Conservation (phyloP, 1,140 invertebrate species). For the Charaxes varanes region DNA sequence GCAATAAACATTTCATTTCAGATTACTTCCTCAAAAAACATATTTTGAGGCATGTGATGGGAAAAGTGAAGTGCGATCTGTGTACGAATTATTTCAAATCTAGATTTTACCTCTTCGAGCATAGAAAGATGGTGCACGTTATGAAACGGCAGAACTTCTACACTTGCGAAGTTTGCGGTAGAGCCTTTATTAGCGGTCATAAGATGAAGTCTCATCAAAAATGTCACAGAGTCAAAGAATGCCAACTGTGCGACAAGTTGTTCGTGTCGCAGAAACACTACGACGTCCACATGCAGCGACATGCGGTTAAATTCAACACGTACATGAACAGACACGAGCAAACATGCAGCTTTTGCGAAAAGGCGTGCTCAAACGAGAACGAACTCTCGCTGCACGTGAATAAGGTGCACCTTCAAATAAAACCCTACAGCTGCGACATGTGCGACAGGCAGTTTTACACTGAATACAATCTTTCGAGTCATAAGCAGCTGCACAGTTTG, state of each 20-base stretch:
- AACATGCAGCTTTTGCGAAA: constrained; percentile 62
- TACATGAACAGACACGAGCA: constrained; percentile 19
- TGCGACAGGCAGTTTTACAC: constrained; percentile 57
- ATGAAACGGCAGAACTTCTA: constrained; percentile 22
- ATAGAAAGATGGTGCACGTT: constrained; percentile 44
- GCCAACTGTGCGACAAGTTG: constrained; percentile 45
- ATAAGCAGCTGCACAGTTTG: constrained; percentile 50
- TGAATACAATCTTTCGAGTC: constrained; percentile 43
- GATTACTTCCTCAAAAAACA: constrained; percentile 55
- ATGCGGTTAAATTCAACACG: constrained; percentile 33
- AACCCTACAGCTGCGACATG: constrained; percentile 62
- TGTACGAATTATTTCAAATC: constrained; percentile 42
- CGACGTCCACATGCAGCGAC: constrained; percentile 46
- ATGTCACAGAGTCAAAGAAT: constrained; percentile 34
- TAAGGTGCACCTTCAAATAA: constrained; percentile 61
- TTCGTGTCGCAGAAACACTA: constrained; percentile 36
- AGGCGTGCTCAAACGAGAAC: constrained; percentile 47
- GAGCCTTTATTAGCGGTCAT: constrained; percentile 25
- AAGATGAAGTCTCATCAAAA: constrained; percentile 37
- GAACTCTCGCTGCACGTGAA: constrained; percentile 56
- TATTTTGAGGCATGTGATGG: constrained; percentile 41
- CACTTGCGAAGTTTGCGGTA: constrained; percentile 38
- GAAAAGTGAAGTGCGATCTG: constrained; percentile 32
- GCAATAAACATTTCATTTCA: constrained; percentile 54
- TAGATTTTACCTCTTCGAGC: constrained; percentile 49